Percentiles rank a stretch among this genome's conserved stretches.
These are phyloP conservation scores for Lepidocolaptes lacrymiger DNA, from an alignment of 2,797 vertebrate genomes.

Conservation along the genomic window DNA sequence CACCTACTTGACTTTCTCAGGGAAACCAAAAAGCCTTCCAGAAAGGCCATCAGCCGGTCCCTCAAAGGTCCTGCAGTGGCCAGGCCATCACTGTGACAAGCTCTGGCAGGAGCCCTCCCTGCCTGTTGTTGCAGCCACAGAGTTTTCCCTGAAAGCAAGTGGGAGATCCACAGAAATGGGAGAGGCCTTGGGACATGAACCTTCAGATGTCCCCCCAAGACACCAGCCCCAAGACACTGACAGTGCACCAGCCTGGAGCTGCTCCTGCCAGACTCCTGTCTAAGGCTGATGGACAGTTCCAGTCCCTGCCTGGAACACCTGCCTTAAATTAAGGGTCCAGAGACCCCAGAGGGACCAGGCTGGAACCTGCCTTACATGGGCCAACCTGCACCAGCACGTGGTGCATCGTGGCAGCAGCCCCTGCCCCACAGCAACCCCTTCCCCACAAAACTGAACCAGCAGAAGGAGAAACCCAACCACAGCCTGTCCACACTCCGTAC, in stretches of 20 bases:
- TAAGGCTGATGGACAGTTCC: background rate
- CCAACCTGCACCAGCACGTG: fast-evolving
- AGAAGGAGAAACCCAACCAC: background rate
- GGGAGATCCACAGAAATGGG: background rate
- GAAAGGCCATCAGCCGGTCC: background rate
- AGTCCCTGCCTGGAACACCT: background rate
- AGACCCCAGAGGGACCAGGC: background rate
- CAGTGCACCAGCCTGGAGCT: background rate
- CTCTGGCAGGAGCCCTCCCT: background rate
- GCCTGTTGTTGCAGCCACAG: background rate
- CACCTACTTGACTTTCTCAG: background rate
- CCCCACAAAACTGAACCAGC: background rate
- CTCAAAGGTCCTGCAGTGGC: background rate
- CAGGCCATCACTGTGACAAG: background rate
- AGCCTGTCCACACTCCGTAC: background rate
- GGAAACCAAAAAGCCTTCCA: background rate
- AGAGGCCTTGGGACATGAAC: fast-evolving
- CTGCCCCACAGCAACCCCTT: background rate
- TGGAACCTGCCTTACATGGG: background rate
- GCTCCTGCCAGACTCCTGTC: background rate
- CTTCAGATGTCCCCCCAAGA: background rate
- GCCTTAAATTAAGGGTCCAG: background rate
- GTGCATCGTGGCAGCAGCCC: background rate
- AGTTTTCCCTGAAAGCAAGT: background rate
- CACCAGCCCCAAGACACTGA: background rate